These are phyloP conservation scores for Oreochromis aureus DNA, from an alignment of 2,113 vertebrate species.

Conservation along the genomic window DNA sequence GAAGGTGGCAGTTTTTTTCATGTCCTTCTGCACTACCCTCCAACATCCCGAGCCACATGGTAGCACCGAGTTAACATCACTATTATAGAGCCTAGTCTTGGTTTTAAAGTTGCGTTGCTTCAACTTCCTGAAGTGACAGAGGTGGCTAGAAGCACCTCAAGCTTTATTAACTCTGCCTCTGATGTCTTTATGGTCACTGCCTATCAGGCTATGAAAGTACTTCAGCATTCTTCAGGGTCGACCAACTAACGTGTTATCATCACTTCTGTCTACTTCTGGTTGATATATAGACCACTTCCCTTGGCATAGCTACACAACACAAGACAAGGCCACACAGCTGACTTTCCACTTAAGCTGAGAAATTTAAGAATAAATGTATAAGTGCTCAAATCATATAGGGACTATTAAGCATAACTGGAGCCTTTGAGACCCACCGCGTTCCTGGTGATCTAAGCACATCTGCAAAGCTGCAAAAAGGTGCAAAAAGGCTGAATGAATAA, in stretches of 20 bases:
- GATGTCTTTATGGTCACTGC: not conserved
- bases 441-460: not conserved
- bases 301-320: not conserved
- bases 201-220: not conserved
- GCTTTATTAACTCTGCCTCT: not conserved
- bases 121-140: not conserved
- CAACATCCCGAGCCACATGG: not conserved
- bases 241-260: not conserved
- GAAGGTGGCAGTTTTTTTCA: not conserved
- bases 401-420: not conserved
- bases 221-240: not conserved
- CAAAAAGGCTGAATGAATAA: not conserved
- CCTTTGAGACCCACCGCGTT: not conserved
- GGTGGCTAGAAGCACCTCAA: not conserved
- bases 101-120: not conserved
- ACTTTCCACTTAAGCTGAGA: not conserved
- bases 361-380: not conserved
- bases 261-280: not conserved
- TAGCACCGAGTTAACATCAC: not conserved
- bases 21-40: not conserved
- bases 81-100: not conserved
- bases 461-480: not conserved
- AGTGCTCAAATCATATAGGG: not conserved
- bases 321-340: not conserved
- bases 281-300: not conserved